Conservation (phyloP, 2,797 vertebrate species). For the Tamandua tetradactyla region DNA sequence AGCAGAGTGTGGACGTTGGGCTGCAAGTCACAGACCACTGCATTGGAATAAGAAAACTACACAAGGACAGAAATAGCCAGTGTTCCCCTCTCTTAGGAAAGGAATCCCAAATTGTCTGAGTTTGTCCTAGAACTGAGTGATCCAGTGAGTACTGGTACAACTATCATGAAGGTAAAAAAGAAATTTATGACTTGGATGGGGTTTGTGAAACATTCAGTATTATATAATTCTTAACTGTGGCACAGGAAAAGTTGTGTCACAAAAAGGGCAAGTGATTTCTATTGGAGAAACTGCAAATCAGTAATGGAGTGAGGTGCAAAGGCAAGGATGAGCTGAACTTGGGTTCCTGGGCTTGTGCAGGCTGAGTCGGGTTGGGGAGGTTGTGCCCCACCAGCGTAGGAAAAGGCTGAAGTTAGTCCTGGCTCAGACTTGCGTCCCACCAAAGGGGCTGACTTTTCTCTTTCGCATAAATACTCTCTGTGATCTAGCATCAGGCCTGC, state of each 20-base stretch:
- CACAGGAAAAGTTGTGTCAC: neutral
- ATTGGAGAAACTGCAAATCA: neutral
- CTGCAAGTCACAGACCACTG: neutral
- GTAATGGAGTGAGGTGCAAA: neutral
- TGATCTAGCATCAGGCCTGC: neutral
- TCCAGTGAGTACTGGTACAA: neutral
- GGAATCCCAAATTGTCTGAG: neutral
- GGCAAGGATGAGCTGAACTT: neutral
- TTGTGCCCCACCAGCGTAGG: neutral
- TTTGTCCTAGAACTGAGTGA: neutral
- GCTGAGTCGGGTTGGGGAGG: neutral
- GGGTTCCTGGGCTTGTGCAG: neutral
- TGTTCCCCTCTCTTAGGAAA: neutral
- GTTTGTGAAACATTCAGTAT: neutral
- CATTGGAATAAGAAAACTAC: neutral
- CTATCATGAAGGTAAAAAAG: neutral
- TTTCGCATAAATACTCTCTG: neutral
- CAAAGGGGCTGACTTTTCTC: neutral
- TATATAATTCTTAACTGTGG: neutral
- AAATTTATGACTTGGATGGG: neutral
- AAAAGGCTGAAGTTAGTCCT: neutral
- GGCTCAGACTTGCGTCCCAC: neutral
- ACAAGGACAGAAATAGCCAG: neutral
- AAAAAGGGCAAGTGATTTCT: conserved; percentile 9
- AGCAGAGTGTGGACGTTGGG: neutral